Evolutionary conservation across 1,140 invertebrate species (phyloP).

Genomic region (Drosophila funebris): DNA sequence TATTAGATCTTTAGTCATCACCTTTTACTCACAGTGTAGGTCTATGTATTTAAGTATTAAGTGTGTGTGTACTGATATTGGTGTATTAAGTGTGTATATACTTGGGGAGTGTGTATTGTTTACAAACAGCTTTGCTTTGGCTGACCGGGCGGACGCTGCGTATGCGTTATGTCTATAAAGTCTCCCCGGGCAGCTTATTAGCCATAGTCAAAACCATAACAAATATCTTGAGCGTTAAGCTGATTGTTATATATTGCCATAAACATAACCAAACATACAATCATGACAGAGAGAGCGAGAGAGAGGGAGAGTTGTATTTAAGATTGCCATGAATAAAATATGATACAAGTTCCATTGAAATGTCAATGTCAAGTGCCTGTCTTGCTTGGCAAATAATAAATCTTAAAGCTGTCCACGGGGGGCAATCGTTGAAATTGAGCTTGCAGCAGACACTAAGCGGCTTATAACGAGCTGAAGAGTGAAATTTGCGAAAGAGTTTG

Average conservation of each 20-base stretch:
- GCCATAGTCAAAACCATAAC: neutral
- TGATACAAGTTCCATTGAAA: conserved; percentile 36
- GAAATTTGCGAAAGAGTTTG: conserved; percentile 32
- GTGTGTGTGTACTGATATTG: neutral
- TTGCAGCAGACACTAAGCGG: conserved; percentile 53
- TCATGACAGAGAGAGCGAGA: neutral
- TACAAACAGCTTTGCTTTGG: conserved; percentile 8
- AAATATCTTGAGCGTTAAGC: conserved; percentile 26
- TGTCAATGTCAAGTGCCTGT: conserved; percentile 59
- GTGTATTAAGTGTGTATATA: conserved; percentile 5
- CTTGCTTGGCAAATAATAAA: conserved; percentile 46
- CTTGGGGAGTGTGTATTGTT: conserved; percentile 20
- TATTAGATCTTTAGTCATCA: neutral
- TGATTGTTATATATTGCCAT: conserved; percentile 15
- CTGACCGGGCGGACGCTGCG: neutral
- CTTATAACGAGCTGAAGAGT: conserved; percentile 42
- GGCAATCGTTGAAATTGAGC: conserved; percentile 67
- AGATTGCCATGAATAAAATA: conserved; percentile 4
- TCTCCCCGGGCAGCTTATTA: conserved; percentile 31
- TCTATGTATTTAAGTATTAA: conserved; percentile 1
- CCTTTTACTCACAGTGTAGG: neutral
- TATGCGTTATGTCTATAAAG: conserved; percentile 38
- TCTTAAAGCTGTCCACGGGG: conserved; percentile 48
- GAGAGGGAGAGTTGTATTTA: neutral
- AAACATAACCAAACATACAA: neutral